Evolutionary conservation across 2,113 vertebrate genomes (phyloP).

Genomic region (Elaphurus davidianus): DNA sequence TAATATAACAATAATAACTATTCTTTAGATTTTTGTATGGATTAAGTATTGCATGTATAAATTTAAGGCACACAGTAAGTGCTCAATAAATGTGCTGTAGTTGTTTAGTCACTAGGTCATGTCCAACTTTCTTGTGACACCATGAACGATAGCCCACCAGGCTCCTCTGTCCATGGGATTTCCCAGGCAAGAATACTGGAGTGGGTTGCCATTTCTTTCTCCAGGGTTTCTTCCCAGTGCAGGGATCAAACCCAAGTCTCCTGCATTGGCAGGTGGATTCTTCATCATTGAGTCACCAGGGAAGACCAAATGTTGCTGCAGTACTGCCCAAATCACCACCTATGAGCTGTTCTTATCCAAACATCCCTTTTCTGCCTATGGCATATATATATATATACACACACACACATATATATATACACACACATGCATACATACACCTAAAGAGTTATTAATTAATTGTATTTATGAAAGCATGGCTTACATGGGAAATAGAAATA

Average conservation of each 20-base stretch:
- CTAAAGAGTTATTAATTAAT: conserved; percentile 10
- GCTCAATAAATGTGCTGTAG: background rate
- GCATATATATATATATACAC: background rate
- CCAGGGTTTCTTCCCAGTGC: background rate
- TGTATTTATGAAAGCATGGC: conserved; percentile 7
- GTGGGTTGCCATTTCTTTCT: background rate
- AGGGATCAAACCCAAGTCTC: background rate
- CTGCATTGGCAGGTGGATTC: background rate
- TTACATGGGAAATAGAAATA: background rate
- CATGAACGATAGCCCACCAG: background rate
- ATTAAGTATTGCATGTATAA: background rate
- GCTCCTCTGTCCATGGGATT: background rate
- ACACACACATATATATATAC: background rate
- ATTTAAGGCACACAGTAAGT: background rate
- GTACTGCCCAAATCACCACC: background rate
- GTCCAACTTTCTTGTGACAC: background rate
- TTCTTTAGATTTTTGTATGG: background rate
- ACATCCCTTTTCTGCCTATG: background rate
- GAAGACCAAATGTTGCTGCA: background rate
- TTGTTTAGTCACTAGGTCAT: background rate
- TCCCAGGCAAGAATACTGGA: background rate
- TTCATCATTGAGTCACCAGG: background rate
- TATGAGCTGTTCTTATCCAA: background rate
- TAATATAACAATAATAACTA: background rate
- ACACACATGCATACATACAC: background rate